A percentile compares a stretch with the other conserved stretches of the same genome.
phyloP scores from a whole-genome alignment of 2,113 vertebrate species.

The Caretta caretta region DNA sequence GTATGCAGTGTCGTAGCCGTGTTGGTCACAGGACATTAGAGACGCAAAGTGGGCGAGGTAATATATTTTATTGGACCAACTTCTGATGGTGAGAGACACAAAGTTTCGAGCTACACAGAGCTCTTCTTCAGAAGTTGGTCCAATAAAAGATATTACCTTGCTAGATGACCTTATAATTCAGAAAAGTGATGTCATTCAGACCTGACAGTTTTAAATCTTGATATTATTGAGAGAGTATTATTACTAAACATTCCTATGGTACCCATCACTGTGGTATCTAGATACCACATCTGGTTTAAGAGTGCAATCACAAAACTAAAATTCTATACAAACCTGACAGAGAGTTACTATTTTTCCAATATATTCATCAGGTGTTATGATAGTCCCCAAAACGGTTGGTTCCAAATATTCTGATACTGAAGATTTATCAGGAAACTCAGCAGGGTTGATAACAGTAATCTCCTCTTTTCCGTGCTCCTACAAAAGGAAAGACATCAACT shows the following conservation, averaged over 20 bases:
- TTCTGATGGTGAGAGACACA: neutral
- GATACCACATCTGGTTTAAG: neutral
- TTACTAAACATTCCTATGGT: neutral
- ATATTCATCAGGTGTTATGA: constrained; percentile 90
- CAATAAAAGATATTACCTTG: neutral
- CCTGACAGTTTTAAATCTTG: neutral
- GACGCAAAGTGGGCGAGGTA: neutral
- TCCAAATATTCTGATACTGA: constrained; percentile 91
- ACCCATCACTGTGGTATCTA: neutral
- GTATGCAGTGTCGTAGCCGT: neutral
- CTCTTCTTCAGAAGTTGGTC: neutral
- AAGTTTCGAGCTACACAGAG: neutral
- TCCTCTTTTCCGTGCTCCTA: constrained; percentile 89
- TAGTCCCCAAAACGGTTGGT: constrained; percentile 92
- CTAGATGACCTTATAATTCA: neutral
- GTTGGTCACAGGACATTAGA: neutral
- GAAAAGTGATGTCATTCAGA: neutral
- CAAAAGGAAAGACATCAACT: constrained; percentile 41
- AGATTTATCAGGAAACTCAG: constrained; percentile 91
- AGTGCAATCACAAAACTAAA: constrained; percentile 13
- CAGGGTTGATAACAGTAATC: constrained; percentile 93
- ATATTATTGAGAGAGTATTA: neutral
- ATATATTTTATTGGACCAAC: neutral
- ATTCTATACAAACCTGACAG: constrained; percentile 86
- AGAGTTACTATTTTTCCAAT: constrained; percentile 92